phyloP scores from a whole-genome alignment of 2,113 vertebrate species.

The Columba livia region DNA sequence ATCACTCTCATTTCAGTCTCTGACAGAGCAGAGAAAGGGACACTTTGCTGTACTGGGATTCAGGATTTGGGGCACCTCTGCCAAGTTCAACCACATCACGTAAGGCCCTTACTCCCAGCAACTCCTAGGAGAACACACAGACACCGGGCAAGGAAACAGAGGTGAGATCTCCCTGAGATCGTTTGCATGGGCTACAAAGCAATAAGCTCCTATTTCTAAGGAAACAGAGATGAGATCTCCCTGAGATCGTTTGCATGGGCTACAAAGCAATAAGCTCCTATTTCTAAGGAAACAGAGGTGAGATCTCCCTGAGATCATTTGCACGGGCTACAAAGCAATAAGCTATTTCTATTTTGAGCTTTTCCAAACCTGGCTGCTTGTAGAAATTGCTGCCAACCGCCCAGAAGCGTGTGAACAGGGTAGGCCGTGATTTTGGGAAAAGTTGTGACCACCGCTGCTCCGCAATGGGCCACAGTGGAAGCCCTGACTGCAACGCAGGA shows the following conservation, averaged over 20 bases:
- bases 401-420: neutral
- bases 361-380: neutral
- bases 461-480: neutral
- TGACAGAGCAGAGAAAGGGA: neutral
- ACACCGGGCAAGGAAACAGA: neutral
- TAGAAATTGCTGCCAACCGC: neutral
- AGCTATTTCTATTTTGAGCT: neutral
- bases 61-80: neutral
- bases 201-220: neutral
- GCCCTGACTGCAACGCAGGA: neutral
- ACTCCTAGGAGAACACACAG: neutral
- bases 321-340: neutral
- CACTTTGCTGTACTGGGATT: no score
- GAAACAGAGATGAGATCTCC: neutral
- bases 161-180: neutral
- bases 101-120: neutral
- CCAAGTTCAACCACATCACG: neutral
- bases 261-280: neutral
- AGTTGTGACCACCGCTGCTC: neutral
- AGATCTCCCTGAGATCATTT: neutral
- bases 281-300: neutral
- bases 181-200: neutral
- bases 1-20: fast-evolving
- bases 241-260: neutral
- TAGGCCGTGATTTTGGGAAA: neutral